Base-by-base conservation (phyloP, 2,888 invertebrate species). In the Nomada fucata region DNA sequence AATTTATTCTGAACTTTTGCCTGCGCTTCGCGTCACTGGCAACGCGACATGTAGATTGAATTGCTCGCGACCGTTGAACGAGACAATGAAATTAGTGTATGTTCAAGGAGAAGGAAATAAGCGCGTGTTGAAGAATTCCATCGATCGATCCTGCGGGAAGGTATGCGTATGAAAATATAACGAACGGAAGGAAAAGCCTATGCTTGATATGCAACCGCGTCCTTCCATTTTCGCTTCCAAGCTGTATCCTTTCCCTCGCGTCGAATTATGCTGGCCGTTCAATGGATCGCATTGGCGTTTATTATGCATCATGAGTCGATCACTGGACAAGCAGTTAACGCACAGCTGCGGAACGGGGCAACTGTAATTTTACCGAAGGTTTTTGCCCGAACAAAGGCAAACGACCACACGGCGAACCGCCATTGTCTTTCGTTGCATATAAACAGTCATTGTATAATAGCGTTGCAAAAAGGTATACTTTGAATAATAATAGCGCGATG, bases 271-370 rank as follows among this genome's bases (percentile, higher is more conserved):
- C 57, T 26, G 57, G 18, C 20, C 29, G 53, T 29, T 23, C 29
- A 20, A 67, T 36, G 67, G 67, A 57, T 44, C 55, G 69, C 69
- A 69, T 57, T 57, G 69, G 55, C 44, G 57, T 69, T 69, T 69
- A 47, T 47, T 69, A 69, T 69, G 57, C 69, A 69, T 69, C 69
- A 44, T 26, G 69, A 44, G 69, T 69, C 55, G 69, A 69, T 69
- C 69, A 69, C 69, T 26, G 69, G 57, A 57, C 57, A 69, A 69
- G 69, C 69, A 69, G 69, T 57, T 69, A 69, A 57, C 57, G 69
- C 57, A 69, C 69, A 69, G 69, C 69, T 69, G 69, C 69, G 42
- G 67, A 36, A 42, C 67, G 52, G 52, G 15, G 67, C 53, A 57
- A 69, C 69, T 26, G 57, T 57, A 57, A 57, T 69, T 69, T 57